Base-by-base conservation (phyloP, 1,140 invertebrate genomes). In the Leptinotarsa undecemlineata region DNA sequence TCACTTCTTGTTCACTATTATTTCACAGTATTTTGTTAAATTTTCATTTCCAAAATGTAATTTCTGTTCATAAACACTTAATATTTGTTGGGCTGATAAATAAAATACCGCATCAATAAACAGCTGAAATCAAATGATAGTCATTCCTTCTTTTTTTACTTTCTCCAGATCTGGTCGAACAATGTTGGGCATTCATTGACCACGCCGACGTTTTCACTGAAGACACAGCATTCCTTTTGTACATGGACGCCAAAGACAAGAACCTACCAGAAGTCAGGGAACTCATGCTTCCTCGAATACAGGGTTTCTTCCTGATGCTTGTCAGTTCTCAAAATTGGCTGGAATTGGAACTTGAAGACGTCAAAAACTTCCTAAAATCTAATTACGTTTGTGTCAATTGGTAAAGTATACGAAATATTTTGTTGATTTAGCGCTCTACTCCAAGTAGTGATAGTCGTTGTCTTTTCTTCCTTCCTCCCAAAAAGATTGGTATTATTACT, bases 171-270 rank as follows among this genome's bases (percentile, higher is more conserved):
- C 85, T 93, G 64, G 88, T 92, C 75, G 89, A 91, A 67, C 91
- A 93, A 81, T 91, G 92, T 79, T 92, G 92, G 90, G 86, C 89
- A 2, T 92, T 91, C 80, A 90, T 94, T 60, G 88, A 92, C 60
- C 90, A 90, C 80, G 87, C 89, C 72, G 87, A 89, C 51, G 83
- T 92, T 1, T 92, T 93, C 79, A 85, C 84, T n/a, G 92, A 92
- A 85, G 91, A 91, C 74, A 90, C 89, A 0, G 92, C 92, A 2
- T 93, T 92, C 79, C 80, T 89, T 26, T 80, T 93, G 3, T 93
- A 90, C 78, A 80, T 91, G 69, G 89, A 93, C 81, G 90, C 91
- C 0, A 87, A 86, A 76, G 68, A 77, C 11, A 86, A 85, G 77
- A 85, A 87, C 17, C 87, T 91, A 75, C 87, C 85, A 2, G 86